phyloP scores from a whole-genome alignment of 2,797 vertebrate genomes.

The Lophius americanus region DNA sequence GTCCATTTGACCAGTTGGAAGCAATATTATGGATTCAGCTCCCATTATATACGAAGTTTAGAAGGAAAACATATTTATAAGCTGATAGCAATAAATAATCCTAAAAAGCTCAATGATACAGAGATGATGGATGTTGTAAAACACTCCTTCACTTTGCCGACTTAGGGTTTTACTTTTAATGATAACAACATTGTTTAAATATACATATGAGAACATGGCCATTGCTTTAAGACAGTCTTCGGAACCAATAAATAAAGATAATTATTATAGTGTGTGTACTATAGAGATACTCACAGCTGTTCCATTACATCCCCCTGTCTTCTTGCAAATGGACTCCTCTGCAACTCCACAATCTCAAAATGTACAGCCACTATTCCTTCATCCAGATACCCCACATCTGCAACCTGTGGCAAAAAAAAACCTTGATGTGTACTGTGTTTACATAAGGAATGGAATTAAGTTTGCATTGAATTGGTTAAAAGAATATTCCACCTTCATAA shows the following conservation, averaged over 20 bases:
- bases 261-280: background rate
- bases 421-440: background rate
- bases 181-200: too few species aligned
- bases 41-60: too few species aligned
- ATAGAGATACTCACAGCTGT: slow-evolving; percentile 85
- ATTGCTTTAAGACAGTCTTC: background rate
- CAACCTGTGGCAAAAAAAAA: slow-evolving; percentile 80
- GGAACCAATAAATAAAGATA: too few species aligned
- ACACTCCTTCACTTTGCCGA: too few species aligned
- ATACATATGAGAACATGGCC: background rate
- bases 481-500: slow-evolving; percentile 83
- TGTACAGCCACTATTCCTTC: slow-evolving; percentile 96
- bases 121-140: too few species aligned
- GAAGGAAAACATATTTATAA: too few species aligned
- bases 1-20: too few species aligned
- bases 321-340: slow-evolving; percentile 93
- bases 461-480: background rate
- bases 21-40: too few species aligned
- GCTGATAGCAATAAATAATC: too few species aligned
- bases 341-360: slow-evolving; percentile 95
- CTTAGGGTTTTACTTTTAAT: too few species aligned
- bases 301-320: slow-evolving; percentile 95
- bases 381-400: slow-evolving; percentile 91
- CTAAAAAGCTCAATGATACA: too few species aligned
- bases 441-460: background rate